These are phyloP conservation scores for Idaea biselata DNA, from an alignment of 2,888 invertebrate species.

Conservation along the genomic window DNA sequence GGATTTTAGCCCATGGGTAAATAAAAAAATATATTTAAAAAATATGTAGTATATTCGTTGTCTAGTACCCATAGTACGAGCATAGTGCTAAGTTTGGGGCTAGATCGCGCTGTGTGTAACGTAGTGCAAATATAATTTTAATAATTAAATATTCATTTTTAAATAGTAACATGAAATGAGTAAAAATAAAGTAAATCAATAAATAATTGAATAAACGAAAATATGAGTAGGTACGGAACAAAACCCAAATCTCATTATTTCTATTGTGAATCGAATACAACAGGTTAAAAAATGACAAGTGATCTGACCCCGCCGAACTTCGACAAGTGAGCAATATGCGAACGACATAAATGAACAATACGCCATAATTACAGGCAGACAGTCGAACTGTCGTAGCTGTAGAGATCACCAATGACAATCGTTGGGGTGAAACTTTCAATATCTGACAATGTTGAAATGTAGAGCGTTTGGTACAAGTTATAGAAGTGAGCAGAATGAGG, in stretches of 20 bases:
- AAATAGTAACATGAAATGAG: no score
- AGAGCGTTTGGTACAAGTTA: slow-evolving; percentile 3
- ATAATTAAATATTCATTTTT: no score
- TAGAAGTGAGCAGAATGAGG: slow-evolving; percentile 27
- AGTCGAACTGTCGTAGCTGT: slow-evolving; percentile 61
- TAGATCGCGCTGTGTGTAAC: no score
- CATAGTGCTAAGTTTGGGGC: no score
- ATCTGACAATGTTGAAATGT: slow-evolving; percentile 38
- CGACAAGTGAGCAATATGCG: slow-evolving; percentile 41
- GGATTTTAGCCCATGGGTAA: no score
- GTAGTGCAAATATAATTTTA: no score
- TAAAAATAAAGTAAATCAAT: background rate
- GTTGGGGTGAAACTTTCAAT: slow-evolving; percentile 52
- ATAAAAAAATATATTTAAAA: no score
- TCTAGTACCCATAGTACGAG: no score
- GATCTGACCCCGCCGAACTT: slow-evolving; percentile 28
- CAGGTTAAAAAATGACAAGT: slow-evolving; percentile 37
- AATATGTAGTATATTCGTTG: no score
- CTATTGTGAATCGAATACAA: slow-evolving; percentile 18
- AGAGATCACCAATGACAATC: slow-evolving; percentile 57
- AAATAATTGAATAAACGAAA: background rate
- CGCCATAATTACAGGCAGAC: slow-evolving; percentile 68
- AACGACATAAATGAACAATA: slow-evolving; percentile 66
- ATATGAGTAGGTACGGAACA: background rate
- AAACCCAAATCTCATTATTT: background rate